Base-by-base conservation (phyloP, 2,888 invertebrate genomes). In the Aphrophora alni region DNA sequence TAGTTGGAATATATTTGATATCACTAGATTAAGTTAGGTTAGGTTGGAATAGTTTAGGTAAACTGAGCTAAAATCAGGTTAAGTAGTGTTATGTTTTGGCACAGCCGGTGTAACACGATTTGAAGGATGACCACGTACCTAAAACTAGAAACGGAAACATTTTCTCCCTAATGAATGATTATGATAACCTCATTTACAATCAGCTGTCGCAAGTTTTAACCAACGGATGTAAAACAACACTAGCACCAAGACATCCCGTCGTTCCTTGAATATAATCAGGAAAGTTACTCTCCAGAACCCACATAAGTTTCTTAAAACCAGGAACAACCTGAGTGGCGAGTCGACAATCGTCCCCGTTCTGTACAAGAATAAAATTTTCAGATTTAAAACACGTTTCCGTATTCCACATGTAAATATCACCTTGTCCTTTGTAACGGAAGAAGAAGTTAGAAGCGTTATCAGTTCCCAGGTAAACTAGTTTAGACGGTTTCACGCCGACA, bases 251-350 rank as follows among this genome's bases (percentile, higher is more conserved):
- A 86, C 92, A 92, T 71, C 92, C 92, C 51, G 91, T 90, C 44
- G 90, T 90, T 82, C 91, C 90, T 4, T 89, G 87, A 83, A 93
- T 90, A 85, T 90, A 93, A 87, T 93, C 92, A 77, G 91, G 92
- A 89, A 93, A 92, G 87, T 93, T 93, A 85, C 92, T 92, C 86
- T 93, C 93, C 83, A 93, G 87, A 17, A 90, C 90, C 92, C 93
- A 92, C 90, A 93, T 91, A 73, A 90, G 89, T 33, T 89, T 89
- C 86, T 90, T 91, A 85, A 89, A 90, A 8, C 92, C 93, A 0
- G 92, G 90, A 28, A 91, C 88, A 0, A 90, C 92, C 84, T 92
- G 92, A 0, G 93, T 93, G 38, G 92, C 89, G 0, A 77, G 69
- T 8, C 77, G n/a, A 38, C 77, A 77, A 24, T 77, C 77, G 12